Evolutionary conservation across 2,113 vertebrate genomes (phyloP), one percentile per base, ranked within the genome.

Genomic region (Eonycteris spelaea): DNA sequence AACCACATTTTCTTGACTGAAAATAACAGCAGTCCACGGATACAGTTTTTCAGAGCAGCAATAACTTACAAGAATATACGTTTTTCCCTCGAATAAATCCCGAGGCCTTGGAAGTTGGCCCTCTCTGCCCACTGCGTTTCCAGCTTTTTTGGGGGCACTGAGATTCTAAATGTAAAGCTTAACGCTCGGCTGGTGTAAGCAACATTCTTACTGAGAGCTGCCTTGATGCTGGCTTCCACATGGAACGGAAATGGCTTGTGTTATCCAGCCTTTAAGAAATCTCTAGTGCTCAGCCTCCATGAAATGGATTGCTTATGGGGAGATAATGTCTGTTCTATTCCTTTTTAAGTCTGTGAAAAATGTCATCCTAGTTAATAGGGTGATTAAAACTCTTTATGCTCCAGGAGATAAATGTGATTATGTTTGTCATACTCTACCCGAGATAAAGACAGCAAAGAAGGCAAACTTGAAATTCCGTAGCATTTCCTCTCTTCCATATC

Each of bases 321-420:
- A 95, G 73, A 97, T 95, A 96, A 98, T 97, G 84, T 92, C 97
- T 94, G 95, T 95, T 97, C 97, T 98, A 90, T 97, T 97, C 96
- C 97, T 98, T 98, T 95, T 92, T 96, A 98, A 97, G 55, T 92
- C 96, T 97, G 85, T 98, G 97, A 98, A 98, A 97, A 98, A 97
- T 97, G 71, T 97, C 95, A 98, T 98, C 95, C 96, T 98, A 94
- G 95, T 97, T 98, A 98, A 98, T 91, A 97, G 94, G 90, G 96
- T 98, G 98, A 98, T 98, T 98, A 98, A 98, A 98, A 97, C 96
- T 97, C 95, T 97, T 96, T 97, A 97, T 97, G 93, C 95, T 98
- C 89, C 91, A 94, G 97, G 97, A 98, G 95, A 98, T 97, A 98
- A 97, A 98, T 97, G 97, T 90, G 95, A 98, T 98, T 98, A 94